These are phyloP conservation scores for Papilio demoleus DNA, from an alignment of 2,888 invertebrate genomes.

Conservation along the genomic window DNA sequence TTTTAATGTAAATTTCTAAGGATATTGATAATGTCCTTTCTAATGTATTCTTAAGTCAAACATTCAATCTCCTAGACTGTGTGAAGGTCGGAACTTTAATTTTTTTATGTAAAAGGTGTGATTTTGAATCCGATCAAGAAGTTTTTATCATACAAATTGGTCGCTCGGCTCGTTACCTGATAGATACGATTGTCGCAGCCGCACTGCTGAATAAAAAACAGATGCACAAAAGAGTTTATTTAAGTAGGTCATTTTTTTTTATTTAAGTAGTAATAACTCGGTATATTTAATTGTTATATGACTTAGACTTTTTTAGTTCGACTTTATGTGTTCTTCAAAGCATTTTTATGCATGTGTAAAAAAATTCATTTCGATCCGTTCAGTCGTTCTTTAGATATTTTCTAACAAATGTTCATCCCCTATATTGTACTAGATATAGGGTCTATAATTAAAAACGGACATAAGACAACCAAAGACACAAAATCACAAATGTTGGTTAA, in stretches of 20 bases:
- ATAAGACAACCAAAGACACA: too few relatives aligned
- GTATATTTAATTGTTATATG: too few relatives aligned
- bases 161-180: slow-evolving; percentile 52
- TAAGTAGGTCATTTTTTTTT: slow-evolving; percentile 35
- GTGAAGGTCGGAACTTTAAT: slow-evolving; percentile 70
- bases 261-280: neutral
- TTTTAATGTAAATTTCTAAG: too few relatives aligned
- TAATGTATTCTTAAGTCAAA: slow-evolving; percentile 49
- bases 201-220: slow-evolving; percentile 17
- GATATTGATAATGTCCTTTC: slow-evolving; percentile 40
- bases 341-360: too few relatives aligned
- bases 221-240: neutral
- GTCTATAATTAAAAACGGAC: too few relatives aligned
- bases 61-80: slow-evolving; percentile 51
- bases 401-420: too few relatives aligned
- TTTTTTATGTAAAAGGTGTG: slow-evolving; percentile 81
- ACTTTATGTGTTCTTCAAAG: too few relatives aligned
- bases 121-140: slow-evolving; percentile 71
- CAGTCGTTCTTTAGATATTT: too few relatives aligned
- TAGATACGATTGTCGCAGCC: slow-evolving; percentile 33
- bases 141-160: slow-evolving; percentile 65
- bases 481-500: too few relatives aligned
- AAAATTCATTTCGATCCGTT: too few relatives aligned
- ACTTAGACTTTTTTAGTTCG: too few relatives aligned
- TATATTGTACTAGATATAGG: too few relatives aligned